phyloP scores from a whole-genome alignment of 2,797 vertebrate genomes.

The Antennarius maculatus region DNA sequence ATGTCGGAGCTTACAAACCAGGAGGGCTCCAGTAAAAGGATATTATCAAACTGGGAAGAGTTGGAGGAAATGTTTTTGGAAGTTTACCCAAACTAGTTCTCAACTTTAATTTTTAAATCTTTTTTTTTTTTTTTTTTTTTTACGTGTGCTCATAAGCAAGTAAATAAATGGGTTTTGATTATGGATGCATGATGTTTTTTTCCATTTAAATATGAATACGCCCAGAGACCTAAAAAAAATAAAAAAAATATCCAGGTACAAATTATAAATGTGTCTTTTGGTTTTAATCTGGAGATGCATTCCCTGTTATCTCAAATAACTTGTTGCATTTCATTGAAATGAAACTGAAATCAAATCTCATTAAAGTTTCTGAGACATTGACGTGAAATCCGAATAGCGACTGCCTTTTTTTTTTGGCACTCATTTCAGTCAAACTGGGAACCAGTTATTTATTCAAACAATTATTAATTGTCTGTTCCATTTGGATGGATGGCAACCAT shows the following conservation, averaged over 20 bases:
- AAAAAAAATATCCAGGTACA: not conserved
- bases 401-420: not conserved
- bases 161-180: not conserved
- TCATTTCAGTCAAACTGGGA: not conserved
- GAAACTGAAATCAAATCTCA: not conserved
- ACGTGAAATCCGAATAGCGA: not conserved
- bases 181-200: no score
- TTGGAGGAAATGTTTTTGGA: no score
- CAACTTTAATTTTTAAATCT: no score
- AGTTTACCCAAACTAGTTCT: no score
- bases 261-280: slow-evolving; percentile 8
- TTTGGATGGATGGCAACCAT: not conserved
- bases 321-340: not conserved
- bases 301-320: slow-evolving; percentile 11
- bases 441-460: not conserved
- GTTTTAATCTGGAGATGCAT: not conserved
- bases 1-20: no score
- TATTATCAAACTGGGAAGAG: no score
- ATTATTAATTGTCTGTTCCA: slow-evolving; percentile 4
- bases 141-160: not conserved
- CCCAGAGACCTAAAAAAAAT: not conserved
- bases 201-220: not conserved
- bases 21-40: no score
- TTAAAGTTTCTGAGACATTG: not conserved
- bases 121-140: not conserved